Percentiles rank a stretch among this genome's conserved stretches.
These are phyloP conservation scores for Andricus grossulariae DNA, from an alignment of 1,140 invertebrate genomes.

Conservation along the genomic window DNA sequence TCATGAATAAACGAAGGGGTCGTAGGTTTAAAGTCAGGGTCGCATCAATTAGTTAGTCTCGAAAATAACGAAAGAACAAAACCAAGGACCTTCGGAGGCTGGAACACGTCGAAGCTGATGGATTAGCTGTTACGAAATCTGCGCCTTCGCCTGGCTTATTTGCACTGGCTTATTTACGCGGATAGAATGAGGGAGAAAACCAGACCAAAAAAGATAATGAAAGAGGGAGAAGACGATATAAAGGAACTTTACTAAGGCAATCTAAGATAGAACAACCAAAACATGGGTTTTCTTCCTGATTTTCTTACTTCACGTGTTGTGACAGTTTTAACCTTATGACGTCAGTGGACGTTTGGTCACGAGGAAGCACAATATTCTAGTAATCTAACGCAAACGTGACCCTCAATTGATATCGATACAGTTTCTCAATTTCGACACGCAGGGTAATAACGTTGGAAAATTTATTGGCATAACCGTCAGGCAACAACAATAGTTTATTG, in stretches of 20 bases:
- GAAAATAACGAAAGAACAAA: slow-evolving; percentile 31
- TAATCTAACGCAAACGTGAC: slow-evolving; percentile 10
- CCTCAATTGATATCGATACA: slow-evolving; percentile 18
- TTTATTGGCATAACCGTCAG: slow-evolving; percentile 12
- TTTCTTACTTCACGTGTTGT: not conserved
- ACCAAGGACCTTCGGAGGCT: not conserved
- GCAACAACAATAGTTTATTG: slow-evolving; percentile 19
- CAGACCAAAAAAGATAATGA: too few species aligned
- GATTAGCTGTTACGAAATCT: slow-evolving; percentile 16
- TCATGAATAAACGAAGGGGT: not conserved
- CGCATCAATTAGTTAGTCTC: slow-evolving; percentile 33
- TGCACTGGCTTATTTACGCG: slow-evolving; percentile 4
- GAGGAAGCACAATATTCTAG: slow-evolving; percentile 6
- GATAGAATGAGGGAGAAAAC: not conserved
- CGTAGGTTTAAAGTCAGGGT: slow-evolving; percentile 32
- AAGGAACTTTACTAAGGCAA: too few species aligned
- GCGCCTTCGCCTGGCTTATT: not conserved
- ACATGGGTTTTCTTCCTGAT: not conserved
- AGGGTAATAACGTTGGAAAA: slow-evolving; percentile 27
- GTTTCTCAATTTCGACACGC: slow-evolving; percentile 30
- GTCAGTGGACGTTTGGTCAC: not conserved
- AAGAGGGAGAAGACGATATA: too few species aligned
- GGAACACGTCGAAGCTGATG: not conserved
- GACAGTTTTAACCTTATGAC: not conserved
- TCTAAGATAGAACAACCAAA: too few species aligned